Evolutionary conservation across 30 jellyfish, hydroid and myxozoan species (phyloP), one percentile per base, ranked within the genome.

Genomic region (Catostylus mosaicus): DNA sequence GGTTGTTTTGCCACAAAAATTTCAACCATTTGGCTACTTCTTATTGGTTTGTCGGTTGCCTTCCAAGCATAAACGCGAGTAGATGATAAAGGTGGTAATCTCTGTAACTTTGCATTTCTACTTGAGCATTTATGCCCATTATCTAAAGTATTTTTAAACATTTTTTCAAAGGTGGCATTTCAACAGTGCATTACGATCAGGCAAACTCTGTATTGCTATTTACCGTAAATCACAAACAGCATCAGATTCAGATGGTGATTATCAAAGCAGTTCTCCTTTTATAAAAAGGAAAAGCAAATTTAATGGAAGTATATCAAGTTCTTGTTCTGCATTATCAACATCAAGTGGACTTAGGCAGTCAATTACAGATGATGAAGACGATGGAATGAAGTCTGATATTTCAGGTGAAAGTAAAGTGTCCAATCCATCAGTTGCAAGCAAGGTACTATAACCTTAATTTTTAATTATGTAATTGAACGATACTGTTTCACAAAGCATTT

Each of bases 281-380:
- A 27, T 54, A 73, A 68, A 36, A 72, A 74, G 86, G 38, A 57
- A 70, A 34, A 46, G 73, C 26, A 74, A 70, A 6, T 82, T 70
- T 31, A 50, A 47, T 47, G 90, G 90, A 30, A 82, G 92, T 48
- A 68, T 82, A 1, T 82, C 92, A 52, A 82, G 92, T 36, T 82
- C 92, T 24, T 82, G 92, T 37, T 82, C 92, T 19, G 92, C 92
- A 14, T 51, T 82, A 30, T 82, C 92, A 27, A 82, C 92, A 38
- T 82, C 92, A 50, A 82, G 92, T 82, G 92, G 92, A 23, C 24
- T 70, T 65, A 82, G 92, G 27, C 79, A 69, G 12, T 82, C 92
- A n/a, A 36, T 70, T 0, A 82, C 92, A 26, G 92, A 82, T 69
- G 92, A 70, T 68, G 92, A 59, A 32, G 86, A 82, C 54, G 92